Percentiles rank a stretch among this genome's conserved stretches.
phyloP scores from a whole-genome alignment of 2,888 invertebrate genomes.

The Acanthosepion lycidas region DNA sequence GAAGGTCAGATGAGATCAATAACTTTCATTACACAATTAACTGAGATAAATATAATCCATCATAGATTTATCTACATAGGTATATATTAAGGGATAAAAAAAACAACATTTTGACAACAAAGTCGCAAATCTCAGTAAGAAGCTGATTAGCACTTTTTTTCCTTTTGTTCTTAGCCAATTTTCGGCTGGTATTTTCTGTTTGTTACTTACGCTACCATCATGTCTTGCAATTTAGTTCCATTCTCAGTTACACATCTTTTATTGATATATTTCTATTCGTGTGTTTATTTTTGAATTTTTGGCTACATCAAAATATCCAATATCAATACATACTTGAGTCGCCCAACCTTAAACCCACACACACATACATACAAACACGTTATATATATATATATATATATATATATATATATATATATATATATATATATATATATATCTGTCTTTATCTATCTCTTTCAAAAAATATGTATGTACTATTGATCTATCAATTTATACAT shows the following conservation, averaged over 20 bases:
- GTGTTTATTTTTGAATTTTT: background rate
- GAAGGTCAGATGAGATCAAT: constrained; percentile 1
- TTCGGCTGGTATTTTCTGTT: background rate
- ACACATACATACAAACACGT: no score
- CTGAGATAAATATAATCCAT: background rate
- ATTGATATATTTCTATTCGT: background rate
- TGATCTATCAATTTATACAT: no score
- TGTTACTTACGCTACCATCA: background rate
- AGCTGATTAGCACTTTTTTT: background rate
- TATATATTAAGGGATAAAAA: constrained; percentile 8
- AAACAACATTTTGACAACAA: background rate
- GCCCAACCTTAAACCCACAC: no score
- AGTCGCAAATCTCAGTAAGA: background rate
- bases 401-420: no score
- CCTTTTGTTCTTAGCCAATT: background rate
- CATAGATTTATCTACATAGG: constrained; percentile 13
- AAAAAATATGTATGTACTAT: no score
- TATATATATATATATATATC: background rate
- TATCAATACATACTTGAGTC: background rate
- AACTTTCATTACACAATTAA: background rate
- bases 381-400: no score
- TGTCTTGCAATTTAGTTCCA: background rate
- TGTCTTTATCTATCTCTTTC: background rate
- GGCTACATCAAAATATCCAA: background rate
- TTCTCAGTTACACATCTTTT: background rate